A percentile compares a stretch with the other conserved stretches of the same genome.
phyloP scores from a whole-genome alignment of 2,113 vertebrate species.

The Cyprinodon brontotheroides region DNA sequence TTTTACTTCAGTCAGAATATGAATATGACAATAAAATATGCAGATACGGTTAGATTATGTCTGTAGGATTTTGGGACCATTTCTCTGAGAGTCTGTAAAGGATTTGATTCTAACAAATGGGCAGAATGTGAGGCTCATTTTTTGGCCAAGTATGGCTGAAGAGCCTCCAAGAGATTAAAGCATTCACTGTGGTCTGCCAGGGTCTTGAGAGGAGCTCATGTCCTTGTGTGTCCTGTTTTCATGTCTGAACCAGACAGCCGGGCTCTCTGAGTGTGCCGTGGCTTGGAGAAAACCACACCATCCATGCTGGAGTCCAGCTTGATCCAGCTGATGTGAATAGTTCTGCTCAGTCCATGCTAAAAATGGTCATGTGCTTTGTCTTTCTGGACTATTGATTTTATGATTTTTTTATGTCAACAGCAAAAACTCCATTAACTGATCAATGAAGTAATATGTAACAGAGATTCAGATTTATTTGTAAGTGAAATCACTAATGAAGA shows the following conservation, averaged over 20 bases:
- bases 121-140: conserved; percentile 77
- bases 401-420: background rate
- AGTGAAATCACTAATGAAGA: too few relatives aligned
- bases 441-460: background rate
- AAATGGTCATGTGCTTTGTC: background rate
- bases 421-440: background rate
- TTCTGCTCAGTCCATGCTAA: background rate
- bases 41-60: background rate
- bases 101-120: conserved; percentile 83
- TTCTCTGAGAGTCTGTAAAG: conserved; percentile 78
- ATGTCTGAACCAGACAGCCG: conserved; percentile 24
- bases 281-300: conserved; percentile 30
- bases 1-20: background rate
- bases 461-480: background rate
- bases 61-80: background rate
- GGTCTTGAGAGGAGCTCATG: conserved; percentile 74
- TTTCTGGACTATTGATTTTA: too few relatives aligned
- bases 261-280: conserved; percentile 26
- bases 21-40: too few relatives aligned
- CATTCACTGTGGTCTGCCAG: conserved; percentile 80
- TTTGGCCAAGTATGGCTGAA: conserved; percentile 77
- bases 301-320: conserved; percentile 18
- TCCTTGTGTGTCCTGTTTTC: conserved; percentile 17
- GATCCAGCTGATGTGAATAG: conserved; percentile 1
- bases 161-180: conserved; percentile 79